Evolutionary conservation across 1,140 invertebrate genomes (phyloP).

Genomic region (Archivesica marissinica): DNA sequence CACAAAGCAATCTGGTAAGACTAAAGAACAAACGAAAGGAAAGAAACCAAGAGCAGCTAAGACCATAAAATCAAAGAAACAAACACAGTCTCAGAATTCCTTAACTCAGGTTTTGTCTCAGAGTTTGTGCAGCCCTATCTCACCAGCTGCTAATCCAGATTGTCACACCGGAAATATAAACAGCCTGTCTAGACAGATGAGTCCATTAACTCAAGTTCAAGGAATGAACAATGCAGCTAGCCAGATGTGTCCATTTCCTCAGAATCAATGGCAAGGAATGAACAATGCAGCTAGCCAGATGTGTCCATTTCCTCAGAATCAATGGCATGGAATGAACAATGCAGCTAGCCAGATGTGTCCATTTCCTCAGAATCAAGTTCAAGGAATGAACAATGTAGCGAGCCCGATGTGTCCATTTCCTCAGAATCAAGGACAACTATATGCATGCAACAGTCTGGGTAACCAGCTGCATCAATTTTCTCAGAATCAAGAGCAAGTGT

Average conservation of each 20-base stretch:
- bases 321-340: not conserved
- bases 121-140: not conserved
- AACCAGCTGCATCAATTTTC: not conserved
- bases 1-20: not conserved
- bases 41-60: not conserved
- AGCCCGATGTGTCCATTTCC: not conserved
- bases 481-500: not conserved
- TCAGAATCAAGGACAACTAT: not conserved
- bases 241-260: not conserved
- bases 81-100: not conserved
- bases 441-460: not conserved
- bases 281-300: not conserved
- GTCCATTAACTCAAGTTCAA: not conserved
- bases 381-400: not conserved
- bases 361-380: too few relatives aligned
- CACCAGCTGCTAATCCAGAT: not conserved
- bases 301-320: not conserved
- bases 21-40: not conserved
- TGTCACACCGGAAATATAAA: not conserved
- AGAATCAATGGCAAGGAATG: too few relatives aligned
- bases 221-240: not conserved
- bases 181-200: not conserved
- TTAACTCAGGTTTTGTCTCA: not conserved
- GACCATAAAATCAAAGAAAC: slow-evolving; percentile 12
- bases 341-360: not conserved